A percentile compares a stretch with the other conserved stretches of the same genome.
phyloP scores from a whole-genome alignment of 1,140 invertebrate genomes.

The Cheumatopsyche charites region DNA sequence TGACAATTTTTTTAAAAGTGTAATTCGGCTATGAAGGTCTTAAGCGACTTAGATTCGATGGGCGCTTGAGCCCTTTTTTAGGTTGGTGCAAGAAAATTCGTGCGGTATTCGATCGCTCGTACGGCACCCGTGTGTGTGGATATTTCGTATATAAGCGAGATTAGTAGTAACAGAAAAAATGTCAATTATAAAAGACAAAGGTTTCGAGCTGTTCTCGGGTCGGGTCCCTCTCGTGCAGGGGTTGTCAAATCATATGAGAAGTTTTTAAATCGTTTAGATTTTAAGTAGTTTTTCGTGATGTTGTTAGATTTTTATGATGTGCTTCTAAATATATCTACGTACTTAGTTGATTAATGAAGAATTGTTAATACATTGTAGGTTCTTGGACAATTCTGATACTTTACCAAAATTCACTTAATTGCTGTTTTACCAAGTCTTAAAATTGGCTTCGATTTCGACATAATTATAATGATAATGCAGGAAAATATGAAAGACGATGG shows the following conservation, averaged over 20 bases:
- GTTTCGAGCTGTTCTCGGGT: conserved; percentile 45
- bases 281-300: too few relatives aligned
- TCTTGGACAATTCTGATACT: too few relatives aligned
- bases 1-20: conserved; percentile 46
- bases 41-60: background rate
- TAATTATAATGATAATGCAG: too few relatives aligned
- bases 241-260: background rate
- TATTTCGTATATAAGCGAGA: conserved; percentile 47
- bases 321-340: too few relatives aligned
- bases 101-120: background rate
- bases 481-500: too few relatives aligned
- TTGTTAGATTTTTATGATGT: too few relatives aligned
- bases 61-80: background rate
- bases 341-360: too few relatives aligned
- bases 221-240: background rate
- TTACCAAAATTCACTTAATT: too few relatives aligned
- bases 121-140: conserved; percentile 26
- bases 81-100: background rate
- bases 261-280: too few relatives aligned
- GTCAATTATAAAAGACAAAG: conserved; percentile 50
- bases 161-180: conserved; percentile 49
- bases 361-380: too few relatives aligned
- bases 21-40: conserved; percentile 23
- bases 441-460: too few relatives aligned
- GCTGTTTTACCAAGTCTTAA: too few relatives aligned